Percentiles rank a stretch among this genome's conserved stretches.
phyloP scores from a whole-genome alignment of 2,113 vertebrate species.

The Redunca redunca region DNA sequence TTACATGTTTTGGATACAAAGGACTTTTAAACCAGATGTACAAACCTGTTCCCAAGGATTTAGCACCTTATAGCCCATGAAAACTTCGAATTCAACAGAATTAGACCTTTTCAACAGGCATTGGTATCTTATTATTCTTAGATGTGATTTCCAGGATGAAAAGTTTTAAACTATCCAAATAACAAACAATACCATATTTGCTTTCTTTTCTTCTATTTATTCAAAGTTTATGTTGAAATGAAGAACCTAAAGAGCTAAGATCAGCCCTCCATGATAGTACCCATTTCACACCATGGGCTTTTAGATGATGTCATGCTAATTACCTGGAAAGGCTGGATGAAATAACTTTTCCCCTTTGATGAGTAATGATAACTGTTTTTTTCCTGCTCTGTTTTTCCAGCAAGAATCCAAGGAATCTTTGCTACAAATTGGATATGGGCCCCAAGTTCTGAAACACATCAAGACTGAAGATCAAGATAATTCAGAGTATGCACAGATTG shows the following conservation, averaged over 20 bases:
- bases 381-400: background rate
- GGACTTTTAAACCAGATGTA: background rate
- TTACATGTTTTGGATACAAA: background rate
- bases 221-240: background rate
- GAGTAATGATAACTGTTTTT: background rate
- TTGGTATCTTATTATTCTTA: background rate
- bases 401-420: background rate
- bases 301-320: constrained; percentile 6
- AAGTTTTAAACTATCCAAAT: constrained; percentile 35
- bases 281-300: background rate
- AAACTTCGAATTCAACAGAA: constrained; percentile 15
- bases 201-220: background rate
- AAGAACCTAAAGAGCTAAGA: background rate
- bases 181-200: background rate
- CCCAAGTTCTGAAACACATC: background rate
- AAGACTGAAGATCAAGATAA: constrained; percentile 7
- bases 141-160: constrained; percentile 33
- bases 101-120: background rate
- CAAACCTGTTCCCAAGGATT: background rate
- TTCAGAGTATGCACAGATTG: background rate
- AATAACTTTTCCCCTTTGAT: background rate
- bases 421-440: background rate
- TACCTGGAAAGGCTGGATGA: background rate
- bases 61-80: background rate
- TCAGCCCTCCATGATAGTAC: background rate